Evolutionary conservation across 2,113 vertebrate genomes (phyloP).

Genomic region (Galeopterus variegatus): DNA sequence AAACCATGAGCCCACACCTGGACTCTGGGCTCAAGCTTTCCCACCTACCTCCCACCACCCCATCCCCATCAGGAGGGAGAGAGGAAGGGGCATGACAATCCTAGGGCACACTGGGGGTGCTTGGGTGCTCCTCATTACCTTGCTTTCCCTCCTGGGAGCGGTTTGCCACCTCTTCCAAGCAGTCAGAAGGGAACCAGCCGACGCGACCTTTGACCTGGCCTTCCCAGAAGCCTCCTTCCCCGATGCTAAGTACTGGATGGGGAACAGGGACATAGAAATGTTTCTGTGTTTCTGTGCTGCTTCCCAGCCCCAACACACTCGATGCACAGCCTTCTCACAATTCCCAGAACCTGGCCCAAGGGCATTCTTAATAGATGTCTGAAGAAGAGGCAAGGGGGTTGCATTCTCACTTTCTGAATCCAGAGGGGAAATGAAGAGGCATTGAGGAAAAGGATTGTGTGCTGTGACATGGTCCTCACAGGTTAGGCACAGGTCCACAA

Average conservation of each 20-base stretch:
- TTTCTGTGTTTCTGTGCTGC: background rate
- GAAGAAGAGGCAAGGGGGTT: background rate
- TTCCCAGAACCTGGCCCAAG: background rate
- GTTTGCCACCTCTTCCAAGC: conserved; percentile 95
- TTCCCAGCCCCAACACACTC: background rate
- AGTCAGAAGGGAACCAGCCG: conserved; percentile 97
- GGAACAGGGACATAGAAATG: background rate
- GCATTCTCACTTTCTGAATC: background rate
- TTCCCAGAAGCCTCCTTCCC: conserved; percentile 97
- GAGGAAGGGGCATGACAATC: background rate
- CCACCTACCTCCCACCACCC: background rate
- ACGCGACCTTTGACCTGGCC: conserved; percentile 94
- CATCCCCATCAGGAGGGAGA: background rate
- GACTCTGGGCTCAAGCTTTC: background rate
- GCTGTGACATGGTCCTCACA: background rate
- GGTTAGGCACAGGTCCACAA: background rate
- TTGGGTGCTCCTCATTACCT: conserved; percentile 86
- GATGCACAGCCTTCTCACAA: no score
- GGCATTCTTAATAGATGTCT: background rate
- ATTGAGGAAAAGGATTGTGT: background rate
- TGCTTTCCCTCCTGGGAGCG: conserved; percentile 93
- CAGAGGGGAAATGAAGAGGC: background rate
- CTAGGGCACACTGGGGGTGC: accelerated
- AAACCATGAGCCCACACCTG: background rate
- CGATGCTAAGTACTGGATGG: conserved; percentile 94